These are phyloP conservation scores for Poeciliopsis retropinna DNA, from an alignment of 2,113 vertebrate species.

Conservation along the genomic window DNA sequence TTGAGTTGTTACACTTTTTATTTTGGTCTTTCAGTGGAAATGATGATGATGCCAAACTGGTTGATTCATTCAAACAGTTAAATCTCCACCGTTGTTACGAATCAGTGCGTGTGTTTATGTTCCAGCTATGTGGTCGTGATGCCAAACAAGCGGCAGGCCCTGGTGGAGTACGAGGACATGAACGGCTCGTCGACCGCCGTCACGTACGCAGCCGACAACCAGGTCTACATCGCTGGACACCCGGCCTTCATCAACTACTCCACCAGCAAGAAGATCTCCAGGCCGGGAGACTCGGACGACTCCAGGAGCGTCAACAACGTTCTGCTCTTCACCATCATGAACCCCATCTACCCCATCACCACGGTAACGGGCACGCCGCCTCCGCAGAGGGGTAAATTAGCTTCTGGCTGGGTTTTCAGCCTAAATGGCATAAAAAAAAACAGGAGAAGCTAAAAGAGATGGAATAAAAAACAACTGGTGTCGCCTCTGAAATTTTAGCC, in stretches of 20 bases:
- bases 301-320: slow-evolving; percentile 93
- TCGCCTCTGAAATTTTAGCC: too few relatives aligned
- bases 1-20: too few relatives aligned
- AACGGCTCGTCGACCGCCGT: slow-evolving; percentile 92
- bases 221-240: slow-evolving; percentile 93
- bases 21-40: too few relatives aligned
- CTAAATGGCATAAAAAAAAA: too few relatives aligned
- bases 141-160: slow-evolving; percentile 94
- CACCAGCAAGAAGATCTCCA: slow-evolving; percentile 97
- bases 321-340: slow-evolving; percentile 94
- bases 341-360: slow-evolving; percentile 92
- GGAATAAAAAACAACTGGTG: too few relatives aligned
- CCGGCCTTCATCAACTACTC: slow-evolving; percentile 97
- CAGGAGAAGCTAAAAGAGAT: too few relatives aligned
- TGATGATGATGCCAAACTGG: too few relatives aligned
- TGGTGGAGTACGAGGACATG: slow-evolving; percentile 96
- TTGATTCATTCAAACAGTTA: too few relatives aligned
- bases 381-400: too few relatives aligned
- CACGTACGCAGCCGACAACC: slow-evolving; percentile 95
- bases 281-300: slow-evolving; percentile 89
- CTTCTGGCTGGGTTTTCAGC: too few relatives aligned
- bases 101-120: not conserved
- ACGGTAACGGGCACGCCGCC: slow-evolving; percentile 71
- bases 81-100: too few relatives aligned
- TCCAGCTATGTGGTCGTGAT: slow-evolving; percentile 95